phyloP scores from a whole-genome alignment of 2,113 vertebrate genomes.

The Macquaria ambigua region DNA sequence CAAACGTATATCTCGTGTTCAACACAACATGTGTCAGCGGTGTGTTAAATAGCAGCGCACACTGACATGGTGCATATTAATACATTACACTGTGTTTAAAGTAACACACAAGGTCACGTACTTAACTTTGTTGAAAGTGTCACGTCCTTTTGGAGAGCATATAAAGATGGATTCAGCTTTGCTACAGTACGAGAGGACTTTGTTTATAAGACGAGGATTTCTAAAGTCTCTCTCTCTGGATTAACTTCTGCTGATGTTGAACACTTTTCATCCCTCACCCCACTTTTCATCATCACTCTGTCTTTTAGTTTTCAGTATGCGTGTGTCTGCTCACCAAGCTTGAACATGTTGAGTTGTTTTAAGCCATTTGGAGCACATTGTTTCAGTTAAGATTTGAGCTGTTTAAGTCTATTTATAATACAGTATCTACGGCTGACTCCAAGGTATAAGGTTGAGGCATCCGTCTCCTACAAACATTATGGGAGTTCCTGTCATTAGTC shows the following conservation, averaged over 20 bases:
- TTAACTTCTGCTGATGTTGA: constrained; percentile 44
- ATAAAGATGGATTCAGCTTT: constrained; percentile 48
- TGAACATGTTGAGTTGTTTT: background rate
- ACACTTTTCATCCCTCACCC: constrained; percentile 19
- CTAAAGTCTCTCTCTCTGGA: constrained; percentile 47
- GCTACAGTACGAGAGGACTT: constrained; percentile 1
- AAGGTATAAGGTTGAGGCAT: constrained; percentile 7
- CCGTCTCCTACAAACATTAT: constrained; percentile 5
- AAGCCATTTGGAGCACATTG: background rate
- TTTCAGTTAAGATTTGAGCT: constrained; percentile 19
- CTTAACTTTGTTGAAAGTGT: constrained; percentile 49
- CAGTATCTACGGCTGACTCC: constrained; percentile 9
- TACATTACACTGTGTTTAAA: constrained; percentile 37
- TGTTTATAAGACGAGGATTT: constrained; percentile 63
- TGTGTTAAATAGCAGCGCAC: constrained; percentile 23
- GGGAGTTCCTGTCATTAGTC: background rate
- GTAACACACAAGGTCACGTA: constrained; percentile 2
- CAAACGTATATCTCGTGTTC: background rate
- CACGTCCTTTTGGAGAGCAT: constrained; percentile 53
- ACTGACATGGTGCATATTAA: constrained; percentile 20
- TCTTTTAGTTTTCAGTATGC: constrained; percentile 21
- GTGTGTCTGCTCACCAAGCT: background rate
- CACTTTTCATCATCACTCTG: background rate
- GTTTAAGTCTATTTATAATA: constrained; percentile 15
- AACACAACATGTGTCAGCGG: constrained; percentile 14